Percentiles rank a stretch among this genome's conserved stretches.
Evolutionary conservation across 2,797 vertebrate genomes (phyloP).

Genomic region (Stomatorhinus walkeri): DNA sequence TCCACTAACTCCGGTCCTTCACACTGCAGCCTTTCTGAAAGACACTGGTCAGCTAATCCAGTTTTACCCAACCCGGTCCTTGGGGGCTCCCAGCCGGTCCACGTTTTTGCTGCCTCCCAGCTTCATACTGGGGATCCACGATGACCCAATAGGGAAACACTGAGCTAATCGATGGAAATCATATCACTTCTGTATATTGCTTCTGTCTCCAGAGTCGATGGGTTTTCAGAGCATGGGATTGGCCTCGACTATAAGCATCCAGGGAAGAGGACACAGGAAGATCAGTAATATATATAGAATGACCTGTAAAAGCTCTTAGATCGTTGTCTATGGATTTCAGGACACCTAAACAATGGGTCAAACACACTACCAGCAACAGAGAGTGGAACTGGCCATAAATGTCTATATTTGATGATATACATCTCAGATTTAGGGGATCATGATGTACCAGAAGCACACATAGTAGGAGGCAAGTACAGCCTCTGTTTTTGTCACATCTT

Average conservation of each 20-base stretch:
- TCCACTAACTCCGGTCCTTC: background rate
- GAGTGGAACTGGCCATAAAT: background rate
- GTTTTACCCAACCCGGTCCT: background rate
- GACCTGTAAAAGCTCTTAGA: background rate
- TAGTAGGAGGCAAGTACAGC: background rate
- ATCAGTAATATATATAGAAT: background rate
- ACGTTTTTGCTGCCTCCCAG: background rate
- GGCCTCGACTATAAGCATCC: background rate
- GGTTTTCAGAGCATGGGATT: background rate
- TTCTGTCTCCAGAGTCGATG: background rate
- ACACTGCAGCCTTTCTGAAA: background rate
- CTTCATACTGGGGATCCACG: background rate
- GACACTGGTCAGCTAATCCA: background rate
- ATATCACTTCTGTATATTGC: background rate
- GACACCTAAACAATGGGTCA: background rate
- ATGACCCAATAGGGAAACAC: background rate
- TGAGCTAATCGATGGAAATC: background rate
- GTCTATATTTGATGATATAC: background rate
- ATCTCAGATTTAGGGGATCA: slow-evolving; percentile 13
- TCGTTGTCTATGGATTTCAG: background rate
- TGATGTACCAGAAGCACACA: background rate
- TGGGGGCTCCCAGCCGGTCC: background rate
- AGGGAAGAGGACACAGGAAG: background rate
- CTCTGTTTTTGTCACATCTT: background rate
- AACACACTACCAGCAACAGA: background rate